Conservation (phyloP, 2,797 vertebrate species). For the Enteromius mattozi region DNA sequence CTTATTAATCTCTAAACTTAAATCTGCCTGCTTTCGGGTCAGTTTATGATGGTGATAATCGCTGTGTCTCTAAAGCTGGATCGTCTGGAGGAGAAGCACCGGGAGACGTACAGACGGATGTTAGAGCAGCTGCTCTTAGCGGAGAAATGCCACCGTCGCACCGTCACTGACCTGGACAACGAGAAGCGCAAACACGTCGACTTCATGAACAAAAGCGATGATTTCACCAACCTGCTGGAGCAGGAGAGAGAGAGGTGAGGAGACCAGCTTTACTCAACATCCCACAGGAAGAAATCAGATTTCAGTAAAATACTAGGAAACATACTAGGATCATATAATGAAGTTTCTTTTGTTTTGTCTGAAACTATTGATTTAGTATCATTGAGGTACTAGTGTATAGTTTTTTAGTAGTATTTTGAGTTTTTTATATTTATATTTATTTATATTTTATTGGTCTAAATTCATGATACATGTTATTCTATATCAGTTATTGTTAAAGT, state of each 20-base stretch:
- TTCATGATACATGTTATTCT: neutral
- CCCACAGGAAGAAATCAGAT: neutral
- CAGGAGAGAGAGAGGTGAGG: constrained; percentile 94
- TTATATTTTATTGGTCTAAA: neutral
- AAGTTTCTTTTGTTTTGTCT: neutral
- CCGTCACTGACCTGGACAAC: constrained; percentile 88
- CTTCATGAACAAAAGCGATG: constrained; percentile 97
- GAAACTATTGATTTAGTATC: neutral
- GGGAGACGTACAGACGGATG: constrained; percentile 95
- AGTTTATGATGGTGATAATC: neutral
- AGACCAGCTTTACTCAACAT: neutral
- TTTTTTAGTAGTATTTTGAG: neutral
- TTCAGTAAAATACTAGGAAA: neutral
- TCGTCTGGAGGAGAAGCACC: constrained; percentile 92
- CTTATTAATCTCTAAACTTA: neutral
- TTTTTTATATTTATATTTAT: neutral
- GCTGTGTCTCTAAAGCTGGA: constrained; percentile 84
- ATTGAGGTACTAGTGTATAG: neutral
- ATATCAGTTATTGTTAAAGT: too few species aligned
- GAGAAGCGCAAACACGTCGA: constrained; percentile 93
- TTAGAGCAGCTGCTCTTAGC: constrained; percentile 95
- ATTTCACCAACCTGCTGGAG: constrained; percentile 97
- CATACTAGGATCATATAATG: neutral
- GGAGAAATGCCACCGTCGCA: constrained; percentile 93
- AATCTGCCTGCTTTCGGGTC: neutral